Percentiles rank a stretch among this genome's conserved stretches.
phyloP scores from a whole-genome alignment of 2,113 vertebrate genomes.

The Odocoileus hemionus region DNA sequence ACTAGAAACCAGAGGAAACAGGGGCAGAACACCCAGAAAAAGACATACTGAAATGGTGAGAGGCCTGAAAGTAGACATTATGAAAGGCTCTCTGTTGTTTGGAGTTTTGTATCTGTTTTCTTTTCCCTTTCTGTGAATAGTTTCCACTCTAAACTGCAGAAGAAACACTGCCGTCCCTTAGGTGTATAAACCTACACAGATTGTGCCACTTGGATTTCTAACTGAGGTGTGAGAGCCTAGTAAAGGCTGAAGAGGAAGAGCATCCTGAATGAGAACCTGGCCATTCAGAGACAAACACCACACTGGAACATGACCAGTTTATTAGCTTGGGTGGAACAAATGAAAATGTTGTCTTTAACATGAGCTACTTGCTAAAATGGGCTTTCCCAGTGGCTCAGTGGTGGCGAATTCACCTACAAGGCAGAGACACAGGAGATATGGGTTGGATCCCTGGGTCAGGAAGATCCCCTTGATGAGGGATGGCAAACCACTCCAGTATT shows the following conservation, averaged over 20 bases:
- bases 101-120: not conserved
- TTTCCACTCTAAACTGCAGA: not conserved
- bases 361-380: not conserved
- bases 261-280: not conserved
- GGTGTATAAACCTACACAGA: not conserved
- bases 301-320: not conserved
- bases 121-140: not conserved
- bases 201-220: not conserved
- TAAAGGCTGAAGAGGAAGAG: not conserved
- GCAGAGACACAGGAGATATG: not conserved
- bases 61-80: not conserved
- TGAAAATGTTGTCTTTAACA: not conserved
- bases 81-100: not conserved
- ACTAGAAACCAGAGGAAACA: not conserved
- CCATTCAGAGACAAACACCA: not conserved
- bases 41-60: not conserved
- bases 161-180: not conserved
- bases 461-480: not conserved
- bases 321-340: not conserved
- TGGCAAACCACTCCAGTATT: not conserved
- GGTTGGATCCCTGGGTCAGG: not conserved
- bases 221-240: not conserved
- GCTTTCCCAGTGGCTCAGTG: not conserved
- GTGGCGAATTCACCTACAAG: not conserved
- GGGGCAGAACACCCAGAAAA: not conserved